phyloP scores from a whole-genome alignment of 2,888 invertebrate genomes.

The Dorcus parallelipipedus region DNA sequence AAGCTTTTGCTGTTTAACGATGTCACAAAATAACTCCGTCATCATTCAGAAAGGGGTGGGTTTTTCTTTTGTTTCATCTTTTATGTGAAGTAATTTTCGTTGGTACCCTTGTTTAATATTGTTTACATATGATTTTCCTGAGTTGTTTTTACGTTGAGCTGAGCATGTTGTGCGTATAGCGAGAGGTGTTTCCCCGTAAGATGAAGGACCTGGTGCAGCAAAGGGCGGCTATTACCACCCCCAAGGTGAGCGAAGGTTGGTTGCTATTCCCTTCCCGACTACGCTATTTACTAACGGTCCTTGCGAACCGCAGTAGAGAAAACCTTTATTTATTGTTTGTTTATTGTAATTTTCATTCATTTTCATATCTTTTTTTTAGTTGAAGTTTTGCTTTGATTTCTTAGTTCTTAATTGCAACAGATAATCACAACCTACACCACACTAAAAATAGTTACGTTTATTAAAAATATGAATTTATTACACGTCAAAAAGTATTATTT shows the following conservation, averaged over 20 bases:
- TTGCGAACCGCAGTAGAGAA: too few relatives aligned
- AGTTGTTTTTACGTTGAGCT: slow-evolving; percentile 38
- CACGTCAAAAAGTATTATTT: too few relatives aligned
- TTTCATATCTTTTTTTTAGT: too few relatives aligned
- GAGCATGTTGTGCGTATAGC: slow-evolving; percentile 52
- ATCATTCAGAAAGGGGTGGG: slow-evolving; percentile 10
- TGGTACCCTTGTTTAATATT: slow-evolving; percentile 48
- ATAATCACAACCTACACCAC: too few relatives aligned
- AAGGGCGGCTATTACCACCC: slow-evolving; percentile 39
- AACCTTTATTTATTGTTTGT: too few relatives aligned
- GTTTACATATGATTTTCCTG: slow-evolving; percentile 30
- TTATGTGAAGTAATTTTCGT: slow-evolving; percentile 32
- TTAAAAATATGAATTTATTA: too few relatives aligned
- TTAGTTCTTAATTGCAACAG: too few relatives aligned
- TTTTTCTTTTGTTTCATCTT: slow-evolving; percentile 7
- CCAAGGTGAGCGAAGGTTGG: slow-evolving; percentile 40
- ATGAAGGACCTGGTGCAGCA: slow-evolving; percentile 70
- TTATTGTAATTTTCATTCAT: too few relatives aligned
- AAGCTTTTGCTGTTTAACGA: neutral
- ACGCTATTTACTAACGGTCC: too few relatives aligned
- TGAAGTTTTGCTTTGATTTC: too few relatives aligned
- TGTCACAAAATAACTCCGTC: neutral
- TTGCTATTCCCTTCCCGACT: slow-evolving; percentile 21
- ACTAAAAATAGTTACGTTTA: too few relatives aligned
- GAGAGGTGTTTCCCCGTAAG: slow-evolving; percentile 79